phyloP scores from a whole-genome alignment of 2,888 invertebrate genomes.

The Cordylochernes scorpioides region DNA sequence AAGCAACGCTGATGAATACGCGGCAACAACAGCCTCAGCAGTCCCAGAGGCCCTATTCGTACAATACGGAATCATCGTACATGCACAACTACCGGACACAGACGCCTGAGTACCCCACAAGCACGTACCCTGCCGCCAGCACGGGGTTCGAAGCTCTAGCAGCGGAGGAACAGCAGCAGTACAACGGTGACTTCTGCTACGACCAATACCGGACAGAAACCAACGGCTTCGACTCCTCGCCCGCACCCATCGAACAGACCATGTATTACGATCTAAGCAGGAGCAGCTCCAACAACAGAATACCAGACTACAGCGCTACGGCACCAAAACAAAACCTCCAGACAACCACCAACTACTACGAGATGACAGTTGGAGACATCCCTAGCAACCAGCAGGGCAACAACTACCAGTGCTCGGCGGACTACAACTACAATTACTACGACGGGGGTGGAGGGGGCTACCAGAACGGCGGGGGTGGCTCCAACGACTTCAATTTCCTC shows the following conservation, averaged over 20 bases:
- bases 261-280: slow-evolving; percentile 11
- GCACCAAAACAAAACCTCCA: slow-evolving; percentile 12
- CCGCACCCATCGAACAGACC: slow-evolving; percentile 4
- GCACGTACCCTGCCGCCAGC: too few species aligned
- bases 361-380: slow-evolving; percentile 7
- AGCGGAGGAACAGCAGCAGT: background rate
- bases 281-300: slow-evolving; percentile 7
- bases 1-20: background rate
- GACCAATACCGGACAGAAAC: background rate
- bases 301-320: slow-evolving; percentile 12
- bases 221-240: background rate
- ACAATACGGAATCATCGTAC: slow-evolving; percentile 6
- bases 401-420: slow-evolving; percentile 11
- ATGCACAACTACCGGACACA: slow-evolving; percentile 10
- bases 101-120: slow-evolving; percentile 1
- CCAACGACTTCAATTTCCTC: slow-evolving; percentile 56
- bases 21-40: background rate
- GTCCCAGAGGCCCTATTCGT: slow-evolving; percentile 9
- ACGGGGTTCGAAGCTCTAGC: background rate
- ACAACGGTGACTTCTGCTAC: background rate
- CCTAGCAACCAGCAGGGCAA: slow-evolving; percentile 10
- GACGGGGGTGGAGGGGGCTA: slow-evolving; percentile 5
- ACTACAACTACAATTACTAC: slow-evolving; percentile 11
- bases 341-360: slow-evolving; percentile 8
- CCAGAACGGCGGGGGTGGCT: slow-evolving; percentile 19